phyloP scores from a whole-genome alignment of 2,113 vertebrate species.

The Tyto alba region DNA sequence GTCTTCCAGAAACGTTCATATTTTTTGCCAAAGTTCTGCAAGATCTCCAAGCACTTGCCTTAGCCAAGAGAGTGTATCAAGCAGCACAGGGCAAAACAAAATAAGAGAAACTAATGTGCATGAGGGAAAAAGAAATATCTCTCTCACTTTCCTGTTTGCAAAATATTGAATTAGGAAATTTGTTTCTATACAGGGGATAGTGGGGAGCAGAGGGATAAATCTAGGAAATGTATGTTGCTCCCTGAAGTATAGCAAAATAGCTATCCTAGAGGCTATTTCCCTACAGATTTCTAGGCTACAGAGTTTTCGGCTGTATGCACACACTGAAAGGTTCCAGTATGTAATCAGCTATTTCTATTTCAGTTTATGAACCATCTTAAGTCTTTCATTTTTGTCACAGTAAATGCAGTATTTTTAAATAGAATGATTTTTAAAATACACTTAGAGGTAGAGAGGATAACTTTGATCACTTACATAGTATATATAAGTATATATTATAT shows the following conservation, averaged over 20 bases:
- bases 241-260: not conserved
- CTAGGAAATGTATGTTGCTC: not conserved
- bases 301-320: not conserved
- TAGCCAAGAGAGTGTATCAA: not conserved
- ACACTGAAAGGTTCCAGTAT: not conserved
- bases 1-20: not conserved
- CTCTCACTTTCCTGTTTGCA: not conserved
- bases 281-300: not conserved
- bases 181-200: not conserved
- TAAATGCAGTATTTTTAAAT: not conserved
- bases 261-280: not conserved
- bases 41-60: not conserved
- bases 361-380: not conserved
- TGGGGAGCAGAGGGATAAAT: not conserved
- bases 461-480: not conserved
- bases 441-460: not conserved
- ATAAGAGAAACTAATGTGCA: not conserved
- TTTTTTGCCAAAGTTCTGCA: not conserved
- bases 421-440: not conserved
- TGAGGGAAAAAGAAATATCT: not conserved
- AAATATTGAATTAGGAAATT: not conserved
- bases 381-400: not conserved
- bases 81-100: not conserved
- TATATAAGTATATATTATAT: no score
- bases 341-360: not conserved